A percentile compares a stretch with the other conserved stretches of the same genome.
Conservation (phyloP, 2,113 vertebrate species). For the Panthera uncia region DNA sequence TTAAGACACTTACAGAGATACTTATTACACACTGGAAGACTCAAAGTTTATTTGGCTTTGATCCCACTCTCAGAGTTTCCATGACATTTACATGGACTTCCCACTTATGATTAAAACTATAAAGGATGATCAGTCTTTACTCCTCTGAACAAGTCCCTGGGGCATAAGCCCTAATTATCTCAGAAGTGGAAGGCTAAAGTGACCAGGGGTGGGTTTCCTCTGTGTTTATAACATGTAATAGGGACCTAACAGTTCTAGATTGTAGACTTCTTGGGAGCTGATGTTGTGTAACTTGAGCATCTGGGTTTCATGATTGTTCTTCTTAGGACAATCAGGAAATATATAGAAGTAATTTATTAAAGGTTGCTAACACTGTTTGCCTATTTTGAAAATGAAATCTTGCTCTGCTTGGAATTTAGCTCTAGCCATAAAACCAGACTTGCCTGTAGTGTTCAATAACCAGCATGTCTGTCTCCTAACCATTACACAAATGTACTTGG, state of each 20-base stretch:
- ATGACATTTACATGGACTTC: background rate
- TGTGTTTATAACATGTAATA: background rate
- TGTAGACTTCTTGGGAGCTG: background rate
- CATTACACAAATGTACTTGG: background rate
- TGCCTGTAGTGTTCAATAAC: background rate
- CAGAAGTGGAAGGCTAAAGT: background rate
- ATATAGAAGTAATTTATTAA: background rate
- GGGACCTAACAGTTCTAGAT: background rate
- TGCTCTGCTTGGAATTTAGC: background rate
- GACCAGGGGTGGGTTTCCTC: background rate
- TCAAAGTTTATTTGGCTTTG: background rate
- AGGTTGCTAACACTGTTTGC: background rate
- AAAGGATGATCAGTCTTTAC: background rate
- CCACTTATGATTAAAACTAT: background rate
- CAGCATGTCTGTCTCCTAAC: accelerated
- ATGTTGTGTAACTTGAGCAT: background rate
- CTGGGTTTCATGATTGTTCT: background rate
- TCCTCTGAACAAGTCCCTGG: background rate
- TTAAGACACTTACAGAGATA: background rate
- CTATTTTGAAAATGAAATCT: background rate
- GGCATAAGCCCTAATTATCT: background rate
- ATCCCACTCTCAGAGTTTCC: background rate
- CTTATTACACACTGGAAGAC: background rate
- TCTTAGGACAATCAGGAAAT: background rate
- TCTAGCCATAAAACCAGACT: accelerated